Percentiles rank a stretch among this genome's conserved stretches.
Evolutionary conservation across 2,888 invertebrate genomes (phyloP).

Genomic region (Apantesis nais): DNA sequence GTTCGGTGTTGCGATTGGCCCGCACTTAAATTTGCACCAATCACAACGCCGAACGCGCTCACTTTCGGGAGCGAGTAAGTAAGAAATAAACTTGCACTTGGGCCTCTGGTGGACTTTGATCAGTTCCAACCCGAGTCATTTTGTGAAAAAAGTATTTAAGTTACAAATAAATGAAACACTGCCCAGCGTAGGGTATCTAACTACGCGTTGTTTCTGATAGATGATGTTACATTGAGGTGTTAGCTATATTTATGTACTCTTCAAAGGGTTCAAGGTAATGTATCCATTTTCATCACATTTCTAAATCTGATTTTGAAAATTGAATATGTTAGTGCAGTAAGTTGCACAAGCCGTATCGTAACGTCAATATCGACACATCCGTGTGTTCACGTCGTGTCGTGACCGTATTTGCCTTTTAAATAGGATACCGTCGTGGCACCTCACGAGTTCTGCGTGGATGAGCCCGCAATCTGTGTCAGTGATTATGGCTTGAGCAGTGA

Average conservation of each 20-base stretch:
- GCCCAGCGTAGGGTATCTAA: background rate
- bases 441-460: conserved; percentile 78
- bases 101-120: too few relatives aligned
- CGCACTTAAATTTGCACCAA: too few relatives aligned
- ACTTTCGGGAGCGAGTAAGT: too few relatives aligned
- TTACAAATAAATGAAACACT: background rate
- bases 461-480: conserved; percentile 72
- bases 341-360: conserved; percentile 59
- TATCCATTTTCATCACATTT: conserved; percentile 36
- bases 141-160: too few relatives aligned
- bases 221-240: background rate
- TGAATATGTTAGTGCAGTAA: conserved; percentile 49
- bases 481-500: conserved; percentile 55
- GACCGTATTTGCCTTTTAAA: conserved; percentile 80
- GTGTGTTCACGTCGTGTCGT: conserved; percentile 75
- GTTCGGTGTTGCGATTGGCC: too few relatives aligned
- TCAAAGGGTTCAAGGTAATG: conserved; percentile 14
- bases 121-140: too few relatives aligned
- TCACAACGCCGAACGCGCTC: too few relatives aligned
- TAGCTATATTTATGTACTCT: background rate
- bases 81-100: too few relatives aligned
- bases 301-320: conserved; percentile 43
- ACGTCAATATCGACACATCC: conserved; percentile 62
- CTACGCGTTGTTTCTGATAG: background rate
- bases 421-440: conserved; percentile 70